phyloP scores from a whole-genome alignment of 2,888 invertebrate species.

The Leptinotarsa tumamoca region DNA sequence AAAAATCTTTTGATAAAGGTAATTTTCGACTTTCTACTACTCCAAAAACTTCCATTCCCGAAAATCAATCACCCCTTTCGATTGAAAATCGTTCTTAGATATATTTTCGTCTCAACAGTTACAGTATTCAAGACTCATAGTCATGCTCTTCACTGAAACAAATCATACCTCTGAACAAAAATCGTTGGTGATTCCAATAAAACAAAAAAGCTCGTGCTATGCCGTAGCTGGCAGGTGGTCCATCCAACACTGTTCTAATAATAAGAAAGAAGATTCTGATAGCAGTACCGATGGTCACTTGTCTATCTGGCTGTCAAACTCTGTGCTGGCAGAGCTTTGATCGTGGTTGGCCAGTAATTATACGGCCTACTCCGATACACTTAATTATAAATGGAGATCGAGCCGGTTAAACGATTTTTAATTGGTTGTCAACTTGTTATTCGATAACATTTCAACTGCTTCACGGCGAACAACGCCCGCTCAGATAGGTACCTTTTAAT shows the following conservation, averaged over 20 bases:
- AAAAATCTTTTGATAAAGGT: too few species aligned
- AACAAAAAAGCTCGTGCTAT: conserved; percentile 42
- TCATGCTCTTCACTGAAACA: not conserved
- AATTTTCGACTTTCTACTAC: too few species aligned
- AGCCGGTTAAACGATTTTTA: conserved; percentile 64
- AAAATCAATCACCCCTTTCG: too few species aligned
- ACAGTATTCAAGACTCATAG: not conserved
- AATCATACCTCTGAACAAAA: not conserved
- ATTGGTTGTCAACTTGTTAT: conserved; percentile 64
- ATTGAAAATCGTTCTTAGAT: too few species aligned
- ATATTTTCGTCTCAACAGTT: too few species aligned
- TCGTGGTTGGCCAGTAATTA: conserved; percentile 63
- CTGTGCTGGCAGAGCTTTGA: conserved; percentile 55
- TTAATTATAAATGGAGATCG: conserved; percentile 64
- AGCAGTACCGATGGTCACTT: conserved; percentile 55
- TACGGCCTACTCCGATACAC: conserved; percentile 63
- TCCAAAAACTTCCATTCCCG: too few species aligned
- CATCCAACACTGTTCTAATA: conserved; percentile 40
- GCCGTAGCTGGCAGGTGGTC: conserved; percentile 50
- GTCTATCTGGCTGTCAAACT: conserved; percentile 62
- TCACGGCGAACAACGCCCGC: conserved; percentile 39
- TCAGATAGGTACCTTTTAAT: conserved; percentile 41
- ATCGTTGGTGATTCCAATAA: conserved; percentile 7
- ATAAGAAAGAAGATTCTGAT: conserved; percentile 42
- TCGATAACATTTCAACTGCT: conserved; percentile 54